Conservation (phyloP, 2,888 invertebrate species). For the Megalurothrips usitatus region DNA sequence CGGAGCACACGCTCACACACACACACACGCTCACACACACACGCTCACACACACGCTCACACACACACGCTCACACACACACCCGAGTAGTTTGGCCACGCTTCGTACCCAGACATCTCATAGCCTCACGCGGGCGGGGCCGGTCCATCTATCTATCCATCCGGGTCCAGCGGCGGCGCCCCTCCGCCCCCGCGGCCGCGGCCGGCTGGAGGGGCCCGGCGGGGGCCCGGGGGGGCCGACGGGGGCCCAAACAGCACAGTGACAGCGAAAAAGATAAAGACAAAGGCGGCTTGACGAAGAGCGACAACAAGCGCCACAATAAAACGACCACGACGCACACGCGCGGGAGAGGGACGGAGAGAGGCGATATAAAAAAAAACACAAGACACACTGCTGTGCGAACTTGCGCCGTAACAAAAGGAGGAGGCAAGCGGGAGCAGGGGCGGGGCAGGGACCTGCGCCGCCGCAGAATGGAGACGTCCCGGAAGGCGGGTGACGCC, state of each 20-base stretch:
- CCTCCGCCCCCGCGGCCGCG: background rate
- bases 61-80: no score
- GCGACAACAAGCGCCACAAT: conserved; percentile 8
- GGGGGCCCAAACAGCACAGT: background rate
- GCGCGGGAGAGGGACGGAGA: no score
- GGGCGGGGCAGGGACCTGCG: no score
- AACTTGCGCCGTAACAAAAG: conserved; percentile 10
- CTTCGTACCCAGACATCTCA: no score
- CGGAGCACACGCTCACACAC: no score
- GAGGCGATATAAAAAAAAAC: background rate
- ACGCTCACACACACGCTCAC: no score
- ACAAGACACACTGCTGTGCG: background rate
- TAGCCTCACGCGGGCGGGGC: no score
- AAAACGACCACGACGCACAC: background rate
- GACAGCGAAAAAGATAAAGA: conserved; percentile 7
- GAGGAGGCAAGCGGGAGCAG: background rate
- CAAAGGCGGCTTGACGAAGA: background rate
- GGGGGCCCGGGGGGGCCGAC: no score
- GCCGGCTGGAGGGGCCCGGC: background rate
- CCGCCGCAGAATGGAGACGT: background rate
- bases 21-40: no score
- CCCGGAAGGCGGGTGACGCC: background rate
- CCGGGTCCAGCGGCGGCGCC: no score
- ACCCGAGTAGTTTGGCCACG: no score
- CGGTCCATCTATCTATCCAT: no score